Evolutionary conservation across 2,113 vertebrate species (phyloP).

Genomic region (Pelodiscus sinensis): DNA sequence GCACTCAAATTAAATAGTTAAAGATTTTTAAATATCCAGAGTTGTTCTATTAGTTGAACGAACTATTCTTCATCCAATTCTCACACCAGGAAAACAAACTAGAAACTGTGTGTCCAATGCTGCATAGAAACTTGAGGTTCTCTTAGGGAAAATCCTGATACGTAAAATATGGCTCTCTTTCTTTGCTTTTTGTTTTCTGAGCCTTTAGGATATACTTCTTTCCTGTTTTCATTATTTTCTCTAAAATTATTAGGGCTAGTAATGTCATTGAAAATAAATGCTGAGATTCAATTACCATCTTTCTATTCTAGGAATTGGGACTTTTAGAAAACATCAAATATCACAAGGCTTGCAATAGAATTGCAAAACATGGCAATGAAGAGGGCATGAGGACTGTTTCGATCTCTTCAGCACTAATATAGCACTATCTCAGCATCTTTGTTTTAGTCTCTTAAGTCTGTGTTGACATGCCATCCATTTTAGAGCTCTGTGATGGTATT

Average conservation of each 20-base stretch:
- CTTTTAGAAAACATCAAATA: constrained; percentile 6
- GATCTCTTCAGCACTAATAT: background rate
- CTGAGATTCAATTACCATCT: constrained; percentile 10
- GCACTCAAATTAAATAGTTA: constrained; percentile 60
- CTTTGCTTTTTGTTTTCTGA: constrained; percentile 19
- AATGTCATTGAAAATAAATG: constrained; percentile 41
- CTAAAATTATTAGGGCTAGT: background rate
- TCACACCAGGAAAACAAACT: constrained; percentile 41
- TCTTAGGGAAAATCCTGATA: constrained; percentile 12
- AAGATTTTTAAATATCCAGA: constrained; percentile 63
- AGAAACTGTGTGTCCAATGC: constrained; percentile 13
- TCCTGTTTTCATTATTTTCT: constrained; percentile 36
- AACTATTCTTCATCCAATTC: constrained; percentile 56
- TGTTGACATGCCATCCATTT: constrained; percentile 44
- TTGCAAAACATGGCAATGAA: background rate
- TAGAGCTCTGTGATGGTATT: constrained; percentile 36
- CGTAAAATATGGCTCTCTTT: constrained; percentile 26
- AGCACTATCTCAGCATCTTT: constrained; percentile 7
- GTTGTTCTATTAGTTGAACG: constrained; percentile 56
- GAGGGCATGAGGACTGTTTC: constrained; percentile 5
- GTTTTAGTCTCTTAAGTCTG: background rate
- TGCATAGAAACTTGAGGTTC: constrained; percentile 15
- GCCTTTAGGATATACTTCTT: background rate
- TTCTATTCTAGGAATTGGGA: background rate
- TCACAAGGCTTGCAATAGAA: constrained; percentile 5